Conservation (phyloP, 2,888 invertebrate species). For the Coenonympha arcania region DNA sequence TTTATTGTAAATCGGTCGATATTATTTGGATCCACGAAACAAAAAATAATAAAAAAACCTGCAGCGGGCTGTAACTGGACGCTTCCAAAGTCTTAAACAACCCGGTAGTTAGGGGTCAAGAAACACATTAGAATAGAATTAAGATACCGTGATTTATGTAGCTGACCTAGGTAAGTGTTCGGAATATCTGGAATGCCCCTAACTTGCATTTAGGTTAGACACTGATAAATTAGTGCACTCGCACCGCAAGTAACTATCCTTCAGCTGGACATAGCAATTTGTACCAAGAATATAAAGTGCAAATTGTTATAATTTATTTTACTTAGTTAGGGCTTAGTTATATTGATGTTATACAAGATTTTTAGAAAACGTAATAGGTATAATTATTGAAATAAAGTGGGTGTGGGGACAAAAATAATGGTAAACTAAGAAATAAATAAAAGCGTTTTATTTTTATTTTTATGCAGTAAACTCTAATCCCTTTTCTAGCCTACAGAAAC, state of each 20-base stretch:
- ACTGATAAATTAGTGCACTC: slow-evolving; percentile 19
- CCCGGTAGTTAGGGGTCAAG: neutral
- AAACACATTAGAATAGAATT: neutral
- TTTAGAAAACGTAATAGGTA: neutral
- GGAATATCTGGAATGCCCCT: slow-evolving; percentile 14
- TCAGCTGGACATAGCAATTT: neutral
- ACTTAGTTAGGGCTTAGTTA: neutral
- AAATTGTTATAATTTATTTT: slow-evolving; percentile 5
- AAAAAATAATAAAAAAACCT: too few species aligned
- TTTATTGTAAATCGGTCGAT: neutral
- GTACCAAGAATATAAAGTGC: too few species aligned
- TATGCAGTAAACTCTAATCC: too few species aligned
- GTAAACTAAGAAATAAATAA: too few species aligned
- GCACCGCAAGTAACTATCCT: slow-evolving; percentile 10
- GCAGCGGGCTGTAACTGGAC: too few species aligned
- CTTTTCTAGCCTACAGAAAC: too few species aligned
- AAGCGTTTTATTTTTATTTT: too few species aligned
- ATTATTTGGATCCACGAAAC: too few species aligned
- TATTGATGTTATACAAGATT: neutral
- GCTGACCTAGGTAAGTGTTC: slow-evolving; percentile 14
- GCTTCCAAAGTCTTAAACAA: too few species aligned
- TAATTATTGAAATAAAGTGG: too few species aligned
- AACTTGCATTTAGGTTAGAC: slow-evolving; percentile 16
- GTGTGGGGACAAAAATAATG: too few species aligned
- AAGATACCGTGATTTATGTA: neutral